Base-by-base conservation (phyloP, 2,113 vertebrate species). In the Macroglossus sobrinus region DNA sequence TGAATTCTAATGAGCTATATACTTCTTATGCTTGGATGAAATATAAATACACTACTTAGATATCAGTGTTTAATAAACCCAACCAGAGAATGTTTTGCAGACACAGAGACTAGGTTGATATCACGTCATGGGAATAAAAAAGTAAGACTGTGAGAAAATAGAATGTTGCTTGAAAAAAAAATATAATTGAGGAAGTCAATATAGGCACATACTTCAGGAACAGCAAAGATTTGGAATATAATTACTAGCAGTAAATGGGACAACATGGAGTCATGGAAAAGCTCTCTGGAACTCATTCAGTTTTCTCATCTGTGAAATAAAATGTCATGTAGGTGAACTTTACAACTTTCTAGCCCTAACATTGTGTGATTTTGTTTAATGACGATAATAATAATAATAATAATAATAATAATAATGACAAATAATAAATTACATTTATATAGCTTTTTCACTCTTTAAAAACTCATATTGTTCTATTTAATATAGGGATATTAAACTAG, bases 41-140 rank as follows among this genome's bases (percentile, higher is more conserved):
- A 96, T 89, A 87, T 43, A 97, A 97, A 96, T 79, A 81, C 7
- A 80, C 64, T 79, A 95, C 13, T 93, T 86, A 92, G 92, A 96
- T 96, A 93, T 18, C n/a, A 92, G 14, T 91, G 33, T 64, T 94
- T 91, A 94, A 96, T 93, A 97, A 94, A 80, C 35, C 8, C 50
- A 47, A 82, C 26, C 26, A 82, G 81, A 88, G 87, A 96, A 61
- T 89, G 72, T 40, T 96, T 95, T 96, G 63, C 90, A 93, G 87
- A 92, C 66, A 78, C 5, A 89, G 57, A 96, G 72, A 95, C 55
- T 66, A 94, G 26, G 72, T 89, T 91, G 78, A 95, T 96, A 85
- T 94, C 38, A 89, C 93, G 82, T 69, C 91, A 87, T 93, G 84
- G 84, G 84, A 97, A 95, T 84, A 94, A 22, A 91, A 89, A 91